These are phyloP conservation scores for Drosophila formosana DNA, from an alignment of 2,888 invertebrate species.

Conservation along the genomic window DNA sequence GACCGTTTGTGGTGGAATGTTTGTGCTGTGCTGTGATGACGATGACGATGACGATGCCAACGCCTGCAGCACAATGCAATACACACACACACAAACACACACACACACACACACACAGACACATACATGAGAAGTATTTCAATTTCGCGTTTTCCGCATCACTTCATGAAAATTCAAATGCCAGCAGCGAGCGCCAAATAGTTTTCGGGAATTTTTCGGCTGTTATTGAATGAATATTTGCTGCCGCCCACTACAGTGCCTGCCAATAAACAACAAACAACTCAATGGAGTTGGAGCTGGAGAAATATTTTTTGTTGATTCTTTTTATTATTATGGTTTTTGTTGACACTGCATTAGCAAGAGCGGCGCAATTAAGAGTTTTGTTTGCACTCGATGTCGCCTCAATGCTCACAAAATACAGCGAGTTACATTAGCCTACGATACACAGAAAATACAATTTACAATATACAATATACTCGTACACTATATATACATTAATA, in stretches of 20 bases:
- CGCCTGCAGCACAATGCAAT: slow-evolving; percentile 40
- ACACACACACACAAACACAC: neutral
- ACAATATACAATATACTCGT: slow-evolving; percentile 13
- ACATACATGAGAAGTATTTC: slow-evolving; percentile 52
- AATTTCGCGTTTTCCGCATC: slow-evolving; percentile 62
- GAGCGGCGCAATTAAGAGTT: slow-evolving; percentile 39
- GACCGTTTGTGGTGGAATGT: slow-evolving; percentile 16
- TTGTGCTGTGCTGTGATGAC: slow-evolving; percentile 1
- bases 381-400: slow-evolving; percentile 34
- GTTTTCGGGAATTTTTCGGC: slow-evolving; percentile 3
- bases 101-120: neutral
- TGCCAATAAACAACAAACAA: neutral
- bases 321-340: slow-evolving; percentile 22
- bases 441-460: slow-evolving; percentile 11
- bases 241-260: no score
- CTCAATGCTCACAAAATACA: slow-evolving; percentile 14
- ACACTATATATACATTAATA: slow-evolving; percentile 4
- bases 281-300: slow-evolving; percentile 13
- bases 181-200: slow-evolving; percentile 35
- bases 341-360: slow-evolving; percentile 47
- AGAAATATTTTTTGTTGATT: slow-evolving; percentile 26
- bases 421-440: slow-evolving; percentile 24
- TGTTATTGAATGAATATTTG: slow-evolving; percentile 18
- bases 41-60: neutral
- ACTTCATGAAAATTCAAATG: slow-evolving; percentile 55